Evolutionary conservation across 2,888 invertebrate species (phyloP).

Genomic region (Sinodicranocentrus sp.): DNA sequence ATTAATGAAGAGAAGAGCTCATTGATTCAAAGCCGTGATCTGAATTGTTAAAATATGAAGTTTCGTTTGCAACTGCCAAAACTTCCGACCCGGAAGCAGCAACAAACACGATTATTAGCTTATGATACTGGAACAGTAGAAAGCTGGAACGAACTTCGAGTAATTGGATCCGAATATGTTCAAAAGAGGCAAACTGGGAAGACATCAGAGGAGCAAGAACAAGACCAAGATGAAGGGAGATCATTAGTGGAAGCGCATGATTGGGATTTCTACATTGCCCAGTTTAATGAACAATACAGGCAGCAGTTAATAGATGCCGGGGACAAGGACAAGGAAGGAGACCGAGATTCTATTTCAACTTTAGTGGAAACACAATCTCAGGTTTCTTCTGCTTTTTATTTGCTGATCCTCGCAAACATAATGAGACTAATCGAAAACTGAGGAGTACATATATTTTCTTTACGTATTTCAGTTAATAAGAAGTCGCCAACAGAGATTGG

Average conservation of each 20-base stretch:
- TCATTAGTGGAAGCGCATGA: conserved; percentile 31
- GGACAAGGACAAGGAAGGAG: neutral
- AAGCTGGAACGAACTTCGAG: conserved; percentile 45
- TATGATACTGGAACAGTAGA: conserved; percentile 27
- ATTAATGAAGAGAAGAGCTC: no score
- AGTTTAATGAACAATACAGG: conserved; percentile 51
- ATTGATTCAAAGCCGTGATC: no score
- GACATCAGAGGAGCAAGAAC: neutral
- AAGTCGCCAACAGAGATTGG: conserved; percentile 6
- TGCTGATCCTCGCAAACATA: no score
- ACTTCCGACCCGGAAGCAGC: neutral
- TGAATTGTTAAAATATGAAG: conserved; percentile 27
- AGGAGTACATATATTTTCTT: no score
- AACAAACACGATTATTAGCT: neutral
- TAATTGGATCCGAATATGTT: conserved; percentile 10
- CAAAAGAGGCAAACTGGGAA: neutral
- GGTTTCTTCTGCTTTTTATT: no score
- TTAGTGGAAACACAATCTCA: conserved; percentile 16
- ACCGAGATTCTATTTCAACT: conserved; percentile 29
- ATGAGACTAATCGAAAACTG: no score
- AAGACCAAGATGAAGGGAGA: neutral
- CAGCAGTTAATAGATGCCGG: neutral
- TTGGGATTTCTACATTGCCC: conserved; percentile 49
- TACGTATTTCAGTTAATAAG: conserved; percentile 15
- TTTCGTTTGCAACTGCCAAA: conserved; percentile 8